Evolutionary conservation across 2,797 vertebrate species (phyloP), one percentile per base, ranked within the genome.

Genomic region (Pipistrellus nathusii): DNA sequence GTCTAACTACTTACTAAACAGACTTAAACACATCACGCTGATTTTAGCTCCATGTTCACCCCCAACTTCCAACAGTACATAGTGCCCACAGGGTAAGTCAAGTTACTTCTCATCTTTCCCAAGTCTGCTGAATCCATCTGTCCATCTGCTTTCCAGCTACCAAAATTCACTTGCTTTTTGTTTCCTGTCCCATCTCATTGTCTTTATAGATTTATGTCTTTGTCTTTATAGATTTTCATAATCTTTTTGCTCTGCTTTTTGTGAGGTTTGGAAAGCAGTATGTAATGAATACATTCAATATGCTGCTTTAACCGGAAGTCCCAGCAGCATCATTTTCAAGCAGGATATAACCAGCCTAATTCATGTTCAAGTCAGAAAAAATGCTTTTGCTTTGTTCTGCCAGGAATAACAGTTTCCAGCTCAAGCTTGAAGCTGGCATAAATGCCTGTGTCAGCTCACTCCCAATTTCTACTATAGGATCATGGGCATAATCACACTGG

Each of bases 141-240:
- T 81, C 57, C 76, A 76, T 83, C 75, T 93, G 83, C 82, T 93
- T 94, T 95, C 88, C 64, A 87, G 35, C 62, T 93, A 90, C 83
- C 81, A 82, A 88, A 88, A 78, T 53, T 62, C 66, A 89, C 76
- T 66, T 91, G 62, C 25, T 87, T n/a, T n/a, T 48, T 75, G 30
- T 82, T 32, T 77, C 83, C 55, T 87, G 88, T 57, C 44, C 77
- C 15, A 68, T 89, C 53, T 75, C 59, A 72, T 88, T 85, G 23
- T 91, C 81, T 89, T 75, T 69, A 81, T 23, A 69, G 23, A 89
- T 64, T 48, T 69, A 46, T 51, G 27, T 75, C 38, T 11, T 46
- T 78, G 94, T 44, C 30, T 27, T 88, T n/a, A 81, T 46, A 81
- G 38, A 30, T 94, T 75, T 46, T 64, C 30, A 17, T 11, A 62